Evolutionary conservation across 2,113 vertebrate species (phyloP).

Genomic region (Amphiprion percula): DNA sequence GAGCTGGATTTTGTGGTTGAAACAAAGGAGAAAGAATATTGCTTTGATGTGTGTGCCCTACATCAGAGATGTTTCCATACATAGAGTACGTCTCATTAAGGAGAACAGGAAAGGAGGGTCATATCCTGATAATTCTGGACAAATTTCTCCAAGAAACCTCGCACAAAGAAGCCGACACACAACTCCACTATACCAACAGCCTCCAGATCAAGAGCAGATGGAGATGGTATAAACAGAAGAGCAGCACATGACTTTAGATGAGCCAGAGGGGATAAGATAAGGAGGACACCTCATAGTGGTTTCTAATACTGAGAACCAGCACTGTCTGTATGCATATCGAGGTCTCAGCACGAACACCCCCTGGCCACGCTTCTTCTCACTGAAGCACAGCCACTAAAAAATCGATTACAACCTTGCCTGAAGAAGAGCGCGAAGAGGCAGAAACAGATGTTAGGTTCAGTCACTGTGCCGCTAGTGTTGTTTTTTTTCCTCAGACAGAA

Average conservation of each 20-base stretch:
- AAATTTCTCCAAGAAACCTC: slow-evolving; percentile 31
- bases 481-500: slow-evolving; percentile 25
- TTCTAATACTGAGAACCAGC: not conserved
- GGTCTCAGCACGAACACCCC: slow-evolving; percentile 23
- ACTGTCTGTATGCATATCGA: not conserved
- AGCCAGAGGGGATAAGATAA: slow-evolving; percentile 42
- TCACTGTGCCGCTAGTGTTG: slow-evolving; percentile 51
- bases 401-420: slow-evolving; percentile 46
- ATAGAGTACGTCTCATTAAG: not conserved
- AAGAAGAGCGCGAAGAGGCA: slow-evolving; percentile 36
- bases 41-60: no score
- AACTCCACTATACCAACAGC: slow-evolving; percentile 31
- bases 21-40: slow-evolving; percentile 5
- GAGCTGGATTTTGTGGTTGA: not conserved
- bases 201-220: slow-evolving; percentile 69
- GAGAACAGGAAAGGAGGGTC: slow-evolving; percentile 5
- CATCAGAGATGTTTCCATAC: not conserved
- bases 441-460: slow-evolving; percentile 76
- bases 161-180: slow-evolving; percentile 10
- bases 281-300: slow-evolving; percentile 2
- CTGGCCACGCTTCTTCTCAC: not conserved
- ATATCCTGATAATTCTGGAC: slow-evolving; percentile 41
- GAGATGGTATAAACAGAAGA: slow-evolving; percentile 56
- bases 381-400: slow-evolving; percentile 20
- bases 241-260: slow-evolving; percentile 50